phyloP scores from a whole-genome alignment of 2,797 vertebrate genomes.

The Gallinago stenura region DNA sequence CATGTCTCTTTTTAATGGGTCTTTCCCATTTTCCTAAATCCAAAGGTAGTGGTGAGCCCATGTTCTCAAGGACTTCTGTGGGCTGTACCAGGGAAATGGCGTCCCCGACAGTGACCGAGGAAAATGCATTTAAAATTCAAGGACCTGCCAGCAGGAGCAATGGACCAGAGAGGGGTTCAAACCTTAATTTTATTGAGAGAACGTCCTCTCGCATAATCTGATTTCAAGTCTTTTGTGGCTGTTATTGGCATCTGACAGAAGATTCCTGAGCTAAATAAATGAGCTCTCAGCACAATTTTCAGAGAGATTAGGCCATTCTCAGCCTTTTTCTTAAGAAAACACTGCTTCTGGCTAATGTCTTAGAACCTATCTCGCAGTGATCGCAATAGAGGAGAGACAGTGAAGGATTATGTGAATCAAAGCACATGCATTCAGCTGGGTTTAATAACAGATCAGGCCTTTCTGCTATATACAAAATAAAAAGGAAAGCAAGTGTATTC shows the following conservation, averaged over 20 bases:
- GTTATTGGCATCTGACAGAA: slow-evolving; percentile 31
- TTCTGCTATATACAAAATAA: not conserved
- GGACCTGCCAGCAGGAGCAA: not conserved
- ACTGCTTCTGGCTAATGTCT: slow-evolving; percentile 1
- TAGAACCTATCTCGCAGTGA: not conserved
- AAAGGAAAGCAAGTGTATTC: not conserved
- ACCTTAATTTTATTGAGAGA: not conserved
- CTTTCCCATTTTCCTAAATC: not conserved
- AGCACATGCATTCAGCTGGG: not conserved
- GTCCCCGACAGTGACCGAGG: not conserved
- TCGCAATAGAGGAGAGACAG: not conserved
- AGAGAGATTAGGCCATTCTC: not conserved
- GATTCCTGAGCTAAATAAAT: slow-evolving; percentile 13
- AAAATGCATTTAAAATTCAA: not conserved
- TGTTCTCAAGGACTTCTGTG: not conserved
- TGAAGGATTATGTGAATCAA: not conserved
- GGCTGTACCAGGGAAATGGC: not conserved
- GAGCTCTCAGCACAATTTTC: not conserved
- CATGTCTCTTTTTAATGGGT: not conserved
- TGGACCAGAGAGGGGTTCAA: not conserved
- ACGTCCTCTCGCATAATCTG: not conserved
- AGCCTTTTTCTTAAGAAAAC: not conserved
- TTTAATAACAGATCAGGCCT: not conserved
- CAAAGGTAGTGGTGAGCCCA: not conserved
- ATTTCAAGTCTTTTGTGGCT: not conserved